Evolutionary conservation across 2,113 vertebrate genomes (phyloP).

Genomic region (Hydropotes inermis): DNA sequence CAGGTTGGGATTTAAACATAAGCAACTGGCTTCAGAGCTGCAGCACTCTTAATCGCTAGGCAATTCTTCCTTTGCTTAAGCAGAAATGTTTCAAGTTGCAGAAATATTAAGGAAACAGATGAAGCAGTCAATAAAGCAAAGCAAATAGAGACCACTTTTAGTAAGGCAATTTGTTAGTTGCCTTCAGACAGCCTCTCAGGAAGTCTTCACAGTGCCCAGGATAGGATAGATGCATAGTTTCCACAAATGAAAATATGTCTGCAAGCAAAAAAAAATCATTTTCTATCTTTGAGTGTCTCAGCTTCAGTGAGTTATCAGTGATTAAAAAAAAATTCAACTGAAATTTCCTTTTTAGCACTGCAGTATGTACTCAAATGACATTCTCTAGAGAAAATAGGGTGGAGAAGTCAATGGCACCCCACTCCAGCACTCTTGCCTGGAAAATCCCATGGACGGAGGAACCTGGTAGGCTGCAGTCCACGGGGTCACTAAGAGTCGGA

Average conservation of each 20-base stretch:
- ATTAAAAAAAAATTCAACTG: background rate
- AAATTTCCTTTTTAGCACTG: slow-evolving; percentile 14
- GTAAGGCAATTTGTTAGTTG: background rate
- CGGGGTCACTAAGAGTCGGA: too few relatives aligned
- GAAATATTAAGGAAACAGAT: background rate
- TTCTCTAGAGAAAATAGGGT: background rate
- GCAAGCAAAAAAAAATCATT: background rate
- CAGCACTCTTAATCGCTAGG: too few relatives aligned
- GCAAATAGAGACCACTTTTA: background rate
- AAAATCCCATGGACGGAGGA: too few relatives aligned
- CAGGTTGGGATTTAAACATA: background rate
- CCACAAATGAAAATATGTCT: background rate
- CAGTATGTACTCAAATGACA: background rate
- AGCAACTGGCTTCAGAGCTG: background rate
- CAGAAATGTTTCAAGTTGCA: background rate
- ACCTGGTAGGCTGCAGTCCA: too few relatives aligned
- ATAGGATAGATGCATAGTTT: background rate
- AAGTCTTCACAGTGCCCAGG: background rate
- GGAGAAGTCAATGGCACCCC: too few relatives aligned
- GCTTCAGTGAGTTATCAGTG: background rate
- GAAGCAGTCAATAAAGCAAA: background rate
- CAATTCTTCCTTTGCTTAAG: background rate
- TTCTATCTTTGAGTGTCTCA: background rate
- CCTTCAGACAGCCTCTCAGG: background rate
- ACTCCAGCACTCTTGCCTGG: too few relatives aligned